phyloP scores from a whole-genome alignment of 2,113 vertebrate genomes.

The Centropristis striata region DNA sequence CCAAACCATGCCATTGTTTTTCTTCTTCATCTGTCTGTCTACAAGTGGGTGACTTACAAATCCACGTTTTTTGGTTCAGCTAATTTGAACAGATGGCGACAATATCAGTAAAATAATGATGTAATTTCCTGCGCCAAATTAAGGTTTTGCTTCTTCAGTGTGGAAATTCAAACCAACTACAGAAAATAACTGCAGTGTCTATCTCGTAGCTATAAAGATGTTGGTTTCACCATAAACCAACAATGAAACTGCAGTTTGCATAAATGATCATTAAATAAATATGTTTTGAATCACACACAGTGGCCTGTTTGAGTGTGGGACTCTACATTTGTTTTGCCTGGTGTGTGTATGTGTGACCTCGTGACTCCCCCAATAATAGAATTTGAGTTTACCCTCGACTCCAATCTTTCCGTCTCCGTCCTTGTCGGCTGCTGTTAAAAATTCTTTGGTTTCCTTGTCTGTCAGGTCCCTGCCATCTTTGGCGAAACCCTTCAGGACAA shows the following conservation, averaged over 20 bases:
- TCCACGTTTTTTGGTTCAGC: neutral
- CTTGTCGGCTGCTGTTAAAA: conserved; percentile 95
- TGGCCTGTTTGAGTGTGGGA: neutral
- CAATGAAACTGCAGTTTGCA: neutral
- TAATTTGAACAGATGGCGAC: neutral
- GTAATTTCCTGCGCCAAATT: neutral
- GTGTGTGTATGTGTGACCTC: conserved; percentile 14
- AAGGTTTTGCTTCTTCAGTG: neutral
- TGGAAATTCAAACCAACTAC: neutral
- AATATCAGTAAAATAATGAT: neutral
- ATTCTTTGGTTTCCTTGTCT: conserved; percentile 92
- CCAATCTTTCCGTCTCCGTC: conserved; percentile 98
- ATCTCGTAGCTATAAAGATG: too few relatives aligned
- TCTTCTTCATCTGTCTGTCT: neutral
- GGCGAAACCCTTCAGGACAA: conserved; percentile 91
- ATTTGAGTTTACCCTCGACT: conserved; percentile 88
- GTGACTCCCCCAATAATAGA: conserved; percentile 4
- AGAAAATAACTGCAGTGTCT: neutral
- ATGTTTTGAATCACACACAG: neutral
- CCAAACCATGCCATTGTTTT: neutral
- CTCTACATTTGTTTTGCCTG: neutral
- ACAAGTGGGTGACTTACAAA: neutral
- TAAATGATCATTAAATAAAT: neutral
- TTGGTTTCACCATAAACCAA: neutral
- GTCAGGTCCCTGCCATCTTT: conserved; percentile 91